A percentile compares a stretch with the other conserved stretches of the same genome.
Evolutionary conservation across 2,797 vertebrate species (phyloP).

Genomic region (Muraenolepis orangiensis): DNA sequence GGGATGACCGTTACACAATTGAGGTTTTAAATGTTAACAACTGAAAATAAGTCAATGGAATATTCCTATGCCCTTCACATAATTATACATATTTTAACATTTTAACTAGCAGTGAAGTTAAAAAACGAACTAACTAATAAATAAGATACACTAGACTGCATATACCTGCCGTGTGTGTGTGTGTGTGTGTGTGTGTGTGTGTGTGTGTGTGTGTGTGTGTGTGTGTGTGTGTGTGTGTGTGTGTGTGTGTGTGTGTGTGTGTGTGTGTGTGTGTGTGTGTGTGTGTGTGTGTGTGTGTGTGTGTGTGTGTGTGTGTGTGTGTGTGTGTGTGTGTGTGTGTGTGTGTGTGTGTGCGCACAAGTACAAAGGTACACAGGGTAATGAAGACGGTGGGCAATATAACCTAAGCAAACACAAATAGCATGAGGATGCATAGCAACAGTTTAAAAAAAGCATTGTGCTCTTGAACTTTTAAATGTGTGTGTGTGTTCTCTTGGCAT

Average conservation of each 20-base stretch:
- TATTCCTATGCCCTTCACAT: background rate
- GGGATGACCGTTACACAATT: too few species aligned
- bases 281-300: background rate
- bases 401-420: background rate
- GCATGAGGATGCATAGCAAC: background rate
- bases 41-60: background rate
- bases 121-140: too few species aligned
- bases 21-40: background rate
- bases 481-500: background rate
- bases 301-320: background rate
- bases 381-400: background rate
- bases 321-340: background rate
- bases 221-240: background rate
- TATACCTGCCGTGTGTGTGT: background rate
- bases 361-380: background rate
- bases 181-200: background rate
- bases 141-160: background rate
- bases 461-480: background rate
- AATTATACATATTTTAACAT: background rate
- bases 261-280: background rate
- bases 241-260: background rate
- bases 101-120: background rate
- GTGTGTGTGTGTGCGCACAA: background rate
- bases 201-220: background rate
- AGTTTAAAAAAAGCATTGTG: background rate